These are phyloP conservation scores for Folsomia manolachei DNA, from an alignment of 2,888 invertebrate genomes.

Conservation along the genomic window DNA sequence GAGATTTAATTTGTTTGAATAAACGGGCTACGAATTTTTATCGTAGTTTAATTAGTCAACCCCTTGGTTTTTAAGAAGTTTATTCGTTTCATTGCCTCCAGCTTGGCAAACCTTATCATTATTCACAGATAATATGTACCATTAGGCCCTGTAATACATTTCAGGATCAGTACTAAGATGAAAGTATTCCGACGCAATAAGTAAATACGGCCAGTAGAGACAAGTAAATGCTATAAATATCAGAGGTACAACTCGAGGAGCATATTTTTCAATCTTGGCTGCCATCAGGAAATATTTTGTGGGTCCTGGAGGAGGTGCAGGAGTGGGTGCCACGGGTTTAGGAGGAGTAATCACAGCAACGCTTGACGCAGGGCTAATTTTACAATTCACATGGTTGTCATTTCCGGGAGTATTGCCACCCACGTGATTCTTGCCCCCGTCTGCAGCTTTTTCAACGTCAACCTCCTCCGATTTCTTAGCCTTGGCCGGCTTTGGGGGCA, in stretches of 20 bases:
- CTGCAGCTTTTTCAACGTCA: not conserved
- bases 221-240: not conserved
- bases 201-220: not conserved
- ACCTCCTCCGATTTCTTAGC: not conserved
- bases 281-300: not conserved
- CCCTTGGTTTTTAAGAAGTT: no score
- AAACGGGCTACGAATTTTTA: no score
- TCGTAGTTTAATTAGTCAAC: no score
- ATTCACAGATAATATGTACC: no score
- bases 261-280: slow-evolving; percentile 6
- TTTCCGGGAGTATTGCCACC: not conserved
- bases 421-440: no score
- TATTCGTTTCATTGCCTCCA: no score
- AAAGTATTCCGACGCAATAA: not conserved
- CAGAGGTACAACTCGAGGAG: not conserved
- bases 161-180: not conserved
- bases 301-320: not conserved
- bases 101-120: no score
- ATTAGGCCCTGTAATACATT: slow-evolving; percentile 5
- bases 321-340: not conserved
- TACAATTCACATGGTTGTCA: not conserved
- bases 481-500: no score
- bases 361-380: no score
- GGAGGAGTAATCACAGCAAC: no score
- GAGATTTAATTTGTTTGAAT: no score